phyloP scores from a whole-genome alignment of 2,113 vertebrate genomes.

The Lates calcarifer region DNA sequence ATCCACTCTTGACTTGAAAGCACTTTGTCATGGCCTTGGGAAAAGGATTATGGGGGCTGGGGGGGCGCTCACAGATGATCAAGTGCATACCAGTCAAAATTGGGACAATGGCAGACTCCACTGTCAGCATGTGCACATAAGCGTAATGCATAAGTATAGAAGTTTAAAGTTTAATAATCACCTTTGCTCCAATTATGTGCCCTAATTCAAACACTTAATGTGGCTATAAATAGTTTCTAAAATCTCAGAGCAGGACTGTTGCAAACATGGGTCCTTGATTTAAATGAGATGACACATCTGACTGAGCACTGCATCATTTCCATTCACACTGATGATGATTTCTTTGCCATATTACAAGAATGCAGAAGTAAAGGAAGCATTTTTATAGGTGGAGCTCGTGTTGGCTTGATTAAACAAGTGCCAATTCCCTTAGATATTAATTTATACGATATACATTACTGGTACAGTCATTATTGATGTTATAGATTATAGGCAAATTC shows the following conservation, averaged over 20 bases:
- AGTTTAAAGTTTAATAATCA: neutral
- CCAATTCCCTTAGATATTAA: neutral
- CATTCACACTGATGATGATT: neutral
- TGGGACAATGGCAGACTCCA: neutral
- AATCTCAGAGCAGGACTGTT: neutral
- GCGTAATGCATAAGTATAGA: neutral
- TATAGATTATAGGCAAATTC: neutral
- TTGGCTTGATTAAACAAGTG: neutral
- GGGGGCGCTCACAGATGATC: slow-evolving; percentile 43
- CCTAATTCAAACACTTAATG: neutral
- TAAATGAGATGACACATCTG: neutral
- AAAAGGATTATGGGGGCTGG: slow-evolving; percentile 46
- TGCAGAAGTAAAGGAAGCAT: neutral
- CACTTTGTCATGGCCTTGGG: slow-evolving; percentile 52
- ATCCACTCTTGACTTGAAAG: slow-evolving; percentile 70
- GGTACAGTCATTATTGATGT: neutral
- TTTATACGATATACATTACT: neutral
- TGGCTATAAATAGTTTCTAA: neutral
- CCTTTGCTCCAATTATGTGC: neutral
- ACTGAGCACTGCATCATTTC: neutral
- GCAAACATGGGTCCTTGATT: neutral
- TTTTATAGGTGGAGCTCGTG: neutral
- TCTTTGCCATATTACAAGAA: neutral
- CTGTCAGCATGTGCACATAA: neutral
- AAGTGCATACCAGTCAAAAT: slow-evolving; percentile 27